Conservation (phyloP, 2,888 invertebrate genomes). For the Liodrosophila aerea region DNA sequence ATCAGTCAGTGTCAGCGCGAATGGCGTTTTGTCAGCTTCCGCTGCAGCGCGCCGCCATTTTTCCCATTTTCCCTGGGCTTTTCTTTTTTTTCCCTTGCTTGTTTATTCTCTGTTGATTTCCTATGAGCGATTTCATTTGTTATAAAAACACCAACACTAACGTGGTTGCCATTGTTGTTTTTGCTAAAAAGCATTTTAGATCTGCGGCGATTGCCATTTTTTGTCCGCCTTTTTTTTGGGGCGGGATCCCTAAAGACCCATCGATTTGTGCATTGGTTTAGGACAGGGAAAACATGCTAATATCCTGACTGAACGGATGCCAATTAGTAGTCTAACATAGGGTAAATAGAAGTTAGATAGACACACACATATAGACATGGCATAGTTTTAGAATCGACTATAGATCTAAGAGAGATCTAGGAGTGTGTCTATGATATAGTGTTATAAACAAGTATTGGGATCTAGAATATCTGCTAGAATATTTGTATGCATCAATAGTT, state of each 20-base stretch:
- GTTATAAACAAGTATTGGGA: no score
- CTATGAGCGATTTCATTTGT: conserved; percentile 35
- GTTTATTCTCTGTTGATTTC: conserved; percentile 24
- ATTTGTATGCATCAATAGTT: no score
- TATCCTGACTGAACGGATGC: neutral
- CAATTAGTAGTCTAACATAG: no score
- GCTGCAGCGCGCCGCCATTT: conserved; percentile 50
- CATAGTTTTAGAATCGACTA: no score
- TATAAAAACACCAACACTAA: conserved; percentile 17
- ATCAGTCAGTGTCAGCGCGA: conserved; percentile 77
- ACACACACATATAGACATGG: no score
- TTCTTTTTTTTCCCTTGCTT: conserved; percentile 12
- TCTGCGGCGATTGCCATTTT: conserved; percentile 14
- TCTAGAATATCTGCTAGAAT: no score
- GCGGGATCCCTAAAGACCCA: conserved; percentile 12
- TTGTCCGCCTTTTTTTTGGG: neutral
- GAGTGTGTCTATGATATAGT: no score
- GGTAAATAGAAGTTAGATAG: no score
- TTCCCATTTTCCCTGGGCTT: conserved; percentile 24
- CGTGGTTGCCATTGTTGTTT: conserved; percentile 4
- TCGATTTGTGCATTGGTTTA: conserved; percentile 27
- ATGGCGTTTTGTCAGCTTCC: conserved; percentile 77
- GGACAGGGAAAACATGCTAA: neutral
- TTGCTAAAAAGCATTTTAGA: conserved; percentile 26
- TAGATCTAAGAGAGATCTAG: no score